Conservation (phyloP, 2,888 invertebrate genomes). For the Coelinius sp. region DNA sequence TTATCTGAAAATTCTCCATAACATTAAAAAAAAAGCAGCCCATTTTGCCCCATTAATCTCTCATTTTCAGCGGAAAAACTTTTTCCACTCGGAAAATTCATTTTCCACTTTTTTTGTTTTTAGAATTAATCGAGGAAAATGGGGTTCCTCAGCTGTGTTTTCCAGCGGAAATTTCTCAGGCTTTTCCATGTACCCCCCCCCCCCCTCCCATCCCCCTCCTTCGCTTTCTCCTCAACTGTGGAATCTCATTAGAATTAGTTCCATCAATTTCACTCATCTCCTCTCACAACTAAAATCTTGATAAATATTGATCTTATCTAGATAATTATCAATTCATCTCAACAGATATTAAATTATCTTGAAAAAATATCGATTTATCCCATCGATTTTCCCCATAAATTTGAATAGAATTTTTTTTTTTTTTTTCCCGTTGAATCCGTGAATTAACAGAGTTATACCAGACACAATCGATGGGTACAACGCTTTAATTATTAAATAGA, state of each 20-base stretch:
- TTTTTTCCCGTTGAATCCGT: not conserved
- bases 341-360: no score
- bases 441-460: slow-evolving; percentile 57
- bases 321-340: no score
- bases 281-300: not conserved
- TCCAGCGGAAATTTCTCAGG: not conserved
- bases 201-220: not conserved
- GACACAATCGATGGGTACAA: slow-evolving; percentile 61
- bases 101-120: not conserved
- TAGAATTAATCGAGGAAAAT: not conserved
- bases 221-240: not conserved
- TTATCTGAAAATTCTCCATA: not conserved
- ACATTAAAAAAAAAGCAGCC: not conserved
- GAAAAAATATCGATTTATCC: not conserved
- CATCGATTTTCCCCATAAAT: not conserved
- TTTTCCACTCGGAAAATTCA: not conserved
- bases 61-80: no score
- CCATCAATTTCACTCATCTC: not conserved
- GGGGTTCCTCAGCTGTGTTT: not conserved
- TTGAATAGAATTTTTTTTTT: not conserved
- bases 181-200: not conserved
- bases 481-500: slow-evolving; percentile 60
- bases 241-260: not conserved
- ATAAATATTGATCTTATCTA: no score
- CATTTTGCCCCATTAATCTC: no score